Conservation (phyloP, 2,113 vertebrate genomes). For the Taurulus bubalis region DNA sequence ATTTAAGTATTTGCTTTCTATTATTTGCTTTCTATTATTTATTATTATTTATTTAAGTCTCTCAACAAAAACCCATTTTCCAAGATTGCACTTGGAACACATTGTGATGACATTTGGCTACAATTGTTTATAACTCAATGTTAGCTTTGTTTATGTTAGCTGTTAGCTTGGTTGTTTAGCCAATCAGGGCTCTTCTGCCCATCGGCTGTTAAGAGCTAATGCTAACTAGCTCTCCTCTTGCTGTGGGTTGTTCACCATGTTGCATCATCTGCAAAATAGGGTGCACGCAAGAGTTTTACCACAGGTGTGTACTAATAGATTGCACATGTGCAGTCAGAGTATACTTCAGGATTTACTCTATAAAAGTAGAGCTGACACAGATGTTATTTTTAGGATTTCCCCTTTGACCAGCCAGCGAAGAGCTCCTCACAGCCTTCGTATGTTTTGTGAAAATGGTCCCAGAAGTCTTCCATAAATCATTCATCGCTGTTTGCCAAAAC, state of each 20-base stretch:
- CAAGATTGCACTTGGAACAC: too few species aligned
- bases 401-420: neutral
- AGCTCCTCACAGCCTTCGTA: neutral
- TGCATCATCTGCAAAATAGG: neutral
- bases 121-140: too few species aligned
- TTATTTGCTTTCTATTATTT: too few species aligned
- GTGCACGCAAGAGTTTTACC: neutral
- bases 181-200: neutral
- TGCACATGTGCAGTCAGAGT: neutral
- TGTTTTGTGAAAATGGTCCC: constrained; percentile 6
- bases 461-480: constrained; percentile 22
- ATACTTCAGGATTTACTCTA: neutral
- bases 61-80: too few species aligned
- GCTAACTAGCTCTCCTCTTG: neutral
- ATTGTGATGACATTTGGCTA: too few species aligned
- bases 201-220: neutral
- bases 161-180: neutral
- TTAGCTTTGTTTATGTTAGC: too few species aligned
- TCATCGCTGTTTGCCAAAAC: constrained; percentile 6
- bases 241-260: neutral
- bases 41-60: too few species aligned
- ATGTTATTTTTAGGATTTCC: neutral
- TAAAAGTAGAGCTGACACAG: constrained; percentile 1
- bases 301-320: neutral
- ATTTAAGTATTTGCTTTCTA: too few species aligned